phyloP scores from a whole-genome alignment of 2,888 invertebrate genomes.

The Brassicogethes aeneus region DNA sequence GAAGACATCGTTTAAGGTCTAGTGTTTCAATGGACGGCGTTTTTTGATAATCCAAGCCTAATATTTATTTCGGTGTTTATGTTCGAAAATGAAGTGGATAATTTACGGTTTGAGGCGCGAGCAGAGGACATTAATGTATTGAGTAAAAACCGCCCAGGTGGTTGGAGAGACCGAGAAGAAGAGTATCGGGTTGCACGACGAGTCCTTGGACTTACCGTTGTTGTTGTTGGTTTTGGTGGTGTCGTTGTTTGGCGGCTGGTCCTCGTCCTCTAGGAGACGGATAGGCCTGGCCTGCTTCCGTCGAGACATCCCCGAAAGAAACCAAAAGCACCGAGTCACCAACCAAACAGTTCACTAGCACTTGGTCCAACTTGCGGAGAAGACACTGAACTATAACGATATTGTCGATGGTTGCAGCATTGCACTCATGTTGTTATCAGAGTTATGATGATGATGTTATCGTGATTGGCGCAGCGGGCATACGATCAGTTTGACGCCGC shows the following conservation, averaged over 20 bases:
- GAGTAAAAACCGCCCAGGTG: slow-evolving; percentile 25
- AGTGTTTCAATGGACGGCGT: neutral
- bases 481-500: slow-evolving; percentile 40
- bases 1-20: neutral
- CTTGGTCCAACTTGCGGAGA: slow-evolving; percentile 20
- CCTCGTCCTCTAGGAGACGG: slow-evolving; percentile 44
- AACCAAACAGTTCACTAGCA: slow-evolving; percentile 30
- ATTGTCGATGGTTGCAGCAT: slow-evolving; percentile 7
- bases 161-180: slow-evolving; percentile 7
- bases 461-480: slow-evolving; percentile 34
- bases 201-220: slow-evolving; percentile 28
- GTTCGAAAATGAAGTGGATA: slow-evolving; percentile 16
- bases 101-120: slow-evolving; percentile 13
- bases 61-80: slow-evolving; percentile 1
- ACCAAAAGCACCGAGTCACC: too few species aligned
- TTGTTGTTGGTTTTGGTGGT: slow-evolving; percentile 14
- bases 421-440: slow-evolving; percentile 28
- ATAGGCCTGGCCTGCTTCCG: slow-evolving; percentile 48
- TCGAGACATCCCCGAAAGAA: slow-evolving; percentile 41
- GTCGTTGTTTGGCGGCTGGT: slow-evolving; percentile 23
- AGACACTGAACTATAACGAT: too few species aligned
- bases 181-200: neutral
- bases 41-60: slow-evolving; percentile 1
- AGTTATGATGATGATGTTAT: slow-evolving; percentile 28
- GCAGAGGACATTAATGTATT: slow-evolving; percentile 16